Conservation (phyloP, 1,140 invertebrate genomes). For the Mesaphorura yosii region DNA sequence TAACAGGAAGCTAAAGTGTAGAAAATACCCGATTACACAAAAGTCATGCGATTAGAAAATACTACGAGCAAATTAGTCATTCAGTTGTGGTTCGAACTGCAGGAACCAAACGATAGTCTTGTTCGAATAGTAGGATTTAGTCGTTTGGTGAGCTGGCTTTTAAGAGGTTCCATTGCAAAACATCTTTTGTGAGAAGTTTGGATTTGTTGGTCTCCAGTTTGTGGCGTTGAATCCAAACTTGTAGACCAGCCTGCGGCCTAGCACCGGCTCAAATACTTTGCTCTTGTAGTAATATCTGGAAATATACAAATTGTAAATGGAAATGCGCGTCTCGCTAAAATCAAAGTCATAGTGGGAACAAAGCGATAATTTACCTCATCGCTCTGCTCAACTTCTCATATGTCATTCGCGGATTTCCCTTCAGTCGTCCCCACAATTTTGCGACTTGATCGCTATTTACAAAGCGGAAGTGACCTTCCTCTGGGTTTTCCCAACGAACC, state of each 20-base stretch:
- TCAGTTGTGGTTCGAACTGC: too few species aligned
- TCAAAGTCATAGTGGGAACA: neutral
- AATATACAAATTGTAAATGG: slow-evolving; percentile 22
- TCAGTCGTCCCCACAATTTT: slow-evolving; percentile 71
- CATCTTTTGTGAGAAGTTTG: too few species aligned
- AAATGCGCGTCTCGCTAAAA: too few species aligned
- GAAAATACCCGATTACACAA: too few species aligned
- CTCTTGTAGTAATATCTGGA: slow-evolving; percentile 74
- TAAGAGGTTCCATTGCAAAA: too few species aligned
- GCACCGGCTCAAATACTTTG: slow-evolving; percentile 64
- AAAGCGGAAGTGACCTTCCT: slow-evolving; percentile 74
- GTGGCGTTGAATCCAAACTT: slow-evolving; percentile 70
- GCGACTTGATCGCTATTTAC: slow-evolving; percentile 81
- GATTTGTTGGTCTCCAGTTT: slow-evolving; percentile 56
- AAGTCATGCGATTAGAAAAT: too few species aligned
- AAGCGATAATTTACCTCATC: slow-evolving; percentile 58
- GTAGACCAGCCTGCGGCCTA: slow-evolving; percentile 69
- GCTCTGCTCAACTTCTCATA: slow-evolving; percentile 87
- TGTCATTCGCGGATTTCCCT: slow-evolving; percentile 81
- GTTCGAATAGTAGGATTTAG: too few species aligned
- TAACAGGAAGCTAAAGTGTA: too few species aligned
- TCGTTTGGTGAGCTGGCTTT: too few species aligned
- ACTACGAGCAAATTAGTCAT: too few species aligned
- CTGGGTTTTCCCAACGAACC: slow-evolving; percentile 78
- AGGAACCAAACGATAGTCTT: too few species aligned